A percentile compares a stretch with the other conserved stretches of the same genome.
phyloP scores from a whole-genome alignment of 2,113 vertebrate genomes.

The Sterna hirundo region DNA sequence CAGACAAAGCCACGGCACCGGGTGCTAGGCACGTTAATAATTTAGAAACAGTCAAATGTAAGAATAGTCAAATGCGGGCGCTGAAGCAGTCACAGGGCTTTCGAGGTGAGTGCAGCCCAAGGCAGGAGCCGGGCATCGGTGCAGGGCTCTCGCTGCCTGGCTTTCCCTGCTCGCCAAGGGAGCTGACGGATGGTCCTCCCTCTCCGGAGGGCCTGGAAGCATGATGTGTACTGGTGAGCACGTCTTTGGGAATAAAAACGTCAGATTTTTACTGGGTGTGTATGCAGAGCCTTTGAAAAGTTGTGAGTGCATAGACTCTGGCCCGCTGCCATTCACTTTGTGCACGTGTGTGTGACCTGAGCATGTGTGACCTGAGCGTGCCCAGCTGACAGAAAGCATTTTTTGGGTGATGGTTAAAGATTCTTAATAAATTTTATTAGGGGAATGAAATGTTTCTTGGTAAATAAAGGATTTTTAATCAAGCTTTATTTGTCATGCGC shows the following conservation, averaged over 20 bases:
- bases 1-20: not conserved
- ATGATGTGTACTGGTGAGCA: fast-evolving
- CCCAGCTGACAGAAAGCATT: not conserved
- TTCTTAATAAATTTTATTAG: not conserved
- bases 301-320: fast-evolving
- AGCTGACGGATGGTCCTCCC: not conserved
- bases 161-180: not conserved
- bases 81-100: not conserved
- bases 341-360: fast-evolving
- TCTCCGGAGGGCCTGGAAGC: not conserved
- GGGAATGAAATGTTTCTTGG: not conserved
- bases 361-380: not conserved
- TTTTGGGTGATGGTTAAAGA: not conserved
- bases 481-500: not conserved
- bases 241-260: not conserved
- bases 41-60: not conserved
- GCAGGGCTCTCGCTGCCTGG: not conserved
- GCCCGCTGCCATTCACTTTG: not conserved
- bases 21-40: not conserved
- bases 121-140: not conserved
- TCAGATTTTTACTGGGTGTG: not conserved
- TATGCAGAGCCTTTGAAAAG: not conserved
- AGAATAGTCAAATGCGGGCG: not conserved
- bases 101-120: not conserved
- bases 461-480: not conserved